These are phyloP conservation scores for Sericinus montela DNA, from an alignment of 2,888 invertebrate species.

Conservation along the genomic window DNA sequence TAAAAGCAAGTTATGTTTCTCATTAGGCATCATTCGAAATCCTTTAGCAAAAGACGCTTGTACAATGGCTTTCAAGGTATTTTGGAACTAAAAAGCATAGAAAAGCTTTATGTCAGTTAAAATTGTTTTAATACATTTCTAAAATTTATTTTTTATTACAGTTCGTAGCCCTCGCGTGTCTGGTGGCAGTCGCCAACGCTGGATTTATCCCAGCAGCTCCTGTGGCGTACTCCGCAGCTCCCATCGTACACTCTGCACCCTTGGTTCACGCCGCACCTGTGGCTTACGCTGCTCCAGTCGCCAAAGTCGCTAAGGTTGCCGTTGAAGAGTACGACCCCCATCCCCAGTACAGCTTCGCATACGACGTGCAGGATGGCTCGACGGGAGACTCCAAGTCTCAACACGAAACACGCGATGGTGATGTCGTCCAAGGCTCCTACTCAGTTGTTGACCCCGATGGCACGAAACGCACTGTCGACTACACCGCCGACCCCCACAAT, in stretches of 20 bases:
- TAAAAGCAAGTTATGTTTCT: conserved; percentile 61
- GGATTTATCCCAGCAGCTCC: conserved; percentile 68
- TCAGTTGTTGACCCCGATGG: conserved; percentile 77
- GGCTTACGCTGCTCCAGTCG: conserved; percentile 31
- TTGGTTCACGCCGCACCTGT: conserved; percentile 59
- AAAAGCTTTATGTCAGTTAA: not conserved
- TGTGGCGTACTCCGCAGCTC: conserved; percentile 33
- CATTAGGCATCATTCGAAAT: conserved; percentile 63
- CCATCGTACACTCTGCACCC: conserved; percentile 37
- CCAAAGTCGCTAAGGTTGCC: conserved; percentile 35
- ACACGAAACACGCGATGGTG: conserved; percentile 67
- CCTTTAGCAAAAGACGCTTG: conserved; percentile 49
- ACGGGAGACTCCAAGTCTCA: conserved; percentile 71
- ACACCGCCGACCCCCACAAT: conserved; percentile 67
- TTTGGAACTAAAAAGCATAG: not conserved
- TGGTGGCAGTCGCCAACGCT: conserved; percentile 58
- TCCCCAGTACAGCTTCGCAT: conserved; percentile 76
- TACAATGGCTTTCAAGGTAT: conserved; percentile 75
- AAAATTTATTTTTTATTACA: conserved; percentile 34
- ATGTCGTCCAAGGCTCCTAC: conserved; percentile 73
- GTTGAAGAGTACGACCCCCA: conserved; percentile 51
- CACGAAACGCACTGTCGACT: conserved; percentile 76
- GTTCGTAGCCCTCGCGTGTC: conserved; percentile 58
- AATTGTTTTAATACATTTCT: not conserved
- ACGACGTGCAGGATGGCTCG: conserved; percentile 76